phyloP scores from a whole-genome alignment of 2,797 vertebrate genomes.

The Danio albolineatus region DNA sequence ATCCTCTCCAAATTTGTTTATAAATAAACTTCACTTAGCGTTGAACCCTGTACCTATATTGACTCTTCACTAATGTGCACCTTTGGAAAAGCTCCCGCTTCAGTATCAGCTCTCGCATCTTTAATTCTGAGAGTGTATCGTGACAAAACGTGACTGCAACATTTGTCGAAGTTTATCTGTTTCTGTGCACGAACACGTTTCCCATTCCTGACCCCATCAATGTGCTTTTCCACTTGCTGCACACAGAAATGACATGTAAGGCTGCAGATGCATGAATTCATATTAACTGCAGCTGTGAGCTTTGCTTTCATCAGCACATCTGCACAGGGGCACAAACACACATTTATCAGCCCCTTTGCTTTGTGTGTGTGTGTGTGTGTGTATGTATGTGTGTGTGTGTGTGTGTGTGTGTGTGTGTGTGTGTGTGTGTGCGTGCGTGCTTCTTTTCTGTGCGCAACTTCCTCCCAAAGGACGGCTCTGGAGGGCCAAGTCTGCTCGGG shows the following conservation, averaged over 20 bases:
- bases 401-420: too few species aligned
- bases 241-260: not conserved
- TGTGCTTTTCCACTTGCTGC: not conserved
- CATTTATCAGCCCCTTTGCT: conserved; percentile 64
- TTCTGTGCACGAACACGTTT: not conserved
- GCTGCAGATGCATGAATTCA: not conserved
- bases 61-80: too few species aligned
- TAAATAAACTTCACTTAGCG: too few species aligned
- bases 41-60: too few species aligned
- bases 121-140: too few species aligned
- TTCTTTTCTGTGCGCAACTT: conserved; percentile 76
- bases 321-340: conserved; percentile 14
- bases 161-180: not conserved
- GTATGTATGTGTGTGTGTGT: too few species aligned
- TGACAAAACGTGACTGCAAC: not conserved
- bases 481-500: conserved; percentile 58
- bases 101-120: too few species aligned
- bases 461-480: conserved; percentile 71
- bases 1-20: too few species aligned
- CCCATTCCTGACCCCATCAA: not conserved
- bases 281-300: not conserved
- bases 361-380: too few species aligned
- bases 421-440: conserved; percentile 21
- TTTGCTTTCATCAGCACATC: conserved; percentile 22
- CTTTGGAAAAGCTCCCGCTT: too few species aligned